A percentile compares a stretch with the other conserved stretches of the same genome.
phyloP scores from a whole-genome alignment of 1,140 invertebrate genomes.

The Scaptodrosophila lebanonensis region DNA sequence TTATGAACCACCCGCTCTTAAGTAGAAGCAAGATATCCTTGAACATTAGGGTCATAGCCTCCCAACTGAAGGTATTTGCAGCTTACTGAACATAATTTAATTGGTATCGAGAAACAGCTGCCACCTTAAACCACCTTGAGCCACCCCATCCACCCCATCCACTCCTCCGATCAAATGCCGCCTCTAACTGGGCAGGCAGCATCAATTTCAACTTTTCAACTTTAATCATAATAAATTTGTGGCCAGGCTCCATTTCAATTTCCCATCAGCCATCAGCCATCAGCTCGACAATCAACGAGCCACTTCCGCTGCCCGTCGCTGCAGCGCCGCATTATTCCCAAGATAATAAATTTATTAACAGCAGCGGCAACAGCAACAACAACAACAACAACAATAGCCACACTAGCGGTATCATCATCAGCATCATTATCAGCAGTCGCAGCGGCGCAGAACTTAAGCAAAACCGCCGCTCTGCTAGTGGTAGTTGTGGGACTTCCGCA shows the following conservation, averaged over 20 bases:
- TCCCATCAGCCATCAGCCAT: conserved; percentile 34
- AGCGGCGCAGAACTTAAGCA: conserved; percentile 15
- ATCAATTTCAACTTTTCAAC: conserved; percentile 71
- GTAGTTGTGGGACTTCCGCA: neutral
- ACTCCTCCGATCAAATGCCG: too few species aligned
- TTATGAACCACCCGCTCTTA: too few species aligned
- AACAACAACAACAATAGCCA: conserved; percentile 19
- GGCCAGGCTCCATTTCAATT: conserved; percentile 25
- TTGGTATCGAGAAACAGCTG: too few species aligned
- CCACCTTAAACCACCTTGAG: too few species aligned
- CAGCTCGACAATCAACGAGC: conserved; percentile 63
- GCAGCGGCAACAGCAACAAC: conserved; percentile 9
- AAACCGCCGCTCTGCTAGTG: neutral
- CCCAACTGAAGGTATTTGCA: too few species aligned
- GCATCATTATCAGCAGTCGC: conserved; percentile 49
- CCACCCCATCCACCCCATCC: too few species aligned
- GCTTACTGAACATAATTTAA: too few species aligned
- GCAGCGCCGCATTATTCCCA: conserved; percentile 48
- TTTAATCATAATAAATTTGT: conserved; percentile 70
- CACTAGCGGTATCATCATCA: conserved; percentile 6
- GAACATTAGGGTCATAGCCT: too few species aligned
- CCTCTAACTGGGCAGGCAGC: conserved; percentile 31
- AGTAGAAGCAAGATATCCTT: too few species aligned
- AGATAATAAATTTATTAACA: conserved; percentile 76
- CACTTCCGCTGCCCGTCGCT: conserved; percentile 44